These are phyloP conservation scores for Bombus waltoni DNA, from an alignment of 1,140 invertebrate species.

Conservation along the genomic window DNA sequence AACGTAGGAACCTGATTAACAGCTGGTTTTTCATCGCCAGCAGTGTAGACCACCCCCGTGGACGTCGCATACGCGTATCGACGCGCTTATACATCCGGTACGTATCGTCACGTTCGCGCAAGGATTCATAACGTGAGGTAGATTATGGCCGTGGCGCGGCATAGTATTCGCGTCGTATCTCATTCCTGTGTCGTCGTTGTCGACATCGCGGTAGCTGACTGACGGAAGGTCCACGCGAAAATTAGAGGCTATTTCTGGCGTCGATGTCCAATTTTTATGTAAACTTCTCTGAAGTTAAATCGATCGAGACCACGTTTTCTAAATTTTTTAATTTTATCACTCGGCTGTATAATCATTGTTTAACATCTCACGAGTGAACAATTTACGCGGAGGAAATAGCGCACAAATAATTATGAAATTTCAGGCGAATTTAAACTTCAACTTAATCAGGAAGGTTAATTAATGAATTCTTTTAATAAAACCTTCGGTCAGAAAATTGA, in stretches of 20 bases:
- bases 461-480: background rate
- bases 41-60: slow-evolving; percentile 67
- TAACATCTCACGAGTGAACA: too few relatives aligned
- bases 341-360: too few relatives aligned
- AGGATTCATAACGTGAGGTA: slow-evolving; percentile 65
- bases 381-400: too few relatives aligned
- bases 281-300: background rate
- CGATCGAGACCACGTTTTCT: background rate
- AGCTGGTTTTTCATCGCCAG: slow-evolving; percentile 55
- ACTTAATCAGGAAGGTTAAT: background rate
- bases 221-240: background rate
- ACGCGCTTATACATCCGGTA: slow-evolving; percentile 52
- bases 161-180: slow-evolving; percentile 66
- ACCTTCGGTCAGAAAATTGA: background rate
- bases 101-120: slow-evolving; percentile 48
- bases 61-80: slow-evolving; percentile 24
- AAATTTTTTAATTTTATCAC: too few relatives aligned
- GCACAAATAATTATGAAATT: too few relatives aligned
- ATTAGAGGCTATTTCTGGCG: background rate
- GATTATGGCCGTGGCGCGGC: slow-evolving; percentile 56
- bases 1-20: slow-evolving; percentile 70
- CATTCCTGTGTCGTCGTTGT: slow-evolving; percentile 46
- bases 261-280: too few relatives aligned
- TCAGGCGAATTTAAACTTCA: too few relatives aligned
- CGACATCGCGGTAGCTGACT: background rate